phyloP scores from a whole-genome alignment of 1,140 invertebrate genomes.

The Aphaenogaster rudis region DNA sequence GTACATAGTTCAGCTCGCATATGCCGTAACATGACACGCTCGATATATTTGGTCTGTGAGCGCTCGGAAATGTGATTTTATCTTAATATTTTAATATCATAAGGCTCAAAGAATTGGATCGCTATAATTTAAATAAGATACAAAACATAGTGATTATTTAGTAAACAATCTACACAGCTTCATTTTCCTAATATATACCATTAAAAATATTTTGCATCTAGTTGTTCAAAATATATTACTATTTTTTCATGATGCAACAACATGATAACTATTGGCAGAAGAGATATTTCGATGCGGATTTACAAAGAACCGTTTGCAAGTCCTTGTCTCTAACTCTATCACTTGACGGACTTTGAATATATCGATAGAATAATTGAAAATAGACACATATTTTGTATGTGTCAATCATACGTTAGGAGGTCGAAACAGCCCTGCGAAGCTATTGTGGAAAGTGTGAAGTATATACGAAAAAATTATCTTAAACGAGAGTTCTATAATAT shows the following conservation, averaged over 20 bases:
- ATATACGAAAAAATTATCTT: neutral
- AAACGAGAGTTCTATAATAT: neutral
- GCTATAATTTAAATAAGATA: neutral
- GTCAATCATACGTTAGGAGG: neutral
- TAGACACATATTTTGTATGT: neutral
- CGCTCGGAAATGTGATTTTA: neutral
- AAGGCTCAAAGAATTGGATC: neutral
- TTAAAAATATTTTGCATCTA: slow-evolving; percentile 19
- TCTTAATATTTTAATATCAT: neutral
- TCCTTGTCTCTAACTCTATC: slow-evolving; percentile 2
- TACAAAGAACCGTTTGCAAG: slow-evolving; percentile 7
- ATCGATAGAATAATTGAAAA: neutral
- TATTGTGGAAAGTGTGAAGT: neutral
- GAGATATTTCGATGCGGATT: neutral
- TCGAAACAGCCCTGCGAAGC: neutral
- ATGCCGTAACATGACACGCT: neutral
- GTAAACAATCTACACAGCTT: neutral
- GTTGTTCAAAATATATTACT: neutral
- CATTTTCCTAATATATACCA: neutral
- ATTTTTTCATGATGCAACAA: neutral
- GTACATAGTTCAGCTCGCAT: slow-evolving; percentile 5
- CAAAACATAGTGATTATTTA: slow-evolving; percentile 11
- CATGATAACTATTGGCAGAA: slow-evolving; percentile 25
- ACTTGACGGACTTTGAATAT: neutral
- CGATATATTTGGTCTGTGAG: neutral